phyloP scores from a whole-genome alignment of 1,140 invertebrate species.

The Calosoma granatense region DNA sequence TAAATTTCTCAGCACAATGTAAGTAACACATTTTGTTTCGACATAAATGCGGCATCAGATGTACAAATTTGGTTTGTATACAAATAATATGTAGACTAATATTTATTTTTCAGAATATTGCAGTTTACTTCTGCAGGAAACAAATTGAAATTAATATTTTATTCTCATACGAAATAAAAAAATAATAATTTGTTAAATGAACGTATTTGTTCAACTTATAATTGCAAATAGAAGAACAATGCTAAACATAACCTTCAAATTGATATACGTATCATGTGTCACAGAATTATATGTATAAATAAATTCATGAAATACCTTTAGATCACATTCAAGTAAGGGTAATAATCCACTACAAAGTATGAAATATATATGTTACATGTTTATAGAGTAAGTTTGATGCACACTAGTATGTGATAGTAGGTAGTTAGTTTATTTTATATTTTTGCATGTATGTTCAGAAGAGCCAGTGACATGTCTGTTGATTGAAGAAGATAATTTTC shows the following conservation, averaged over 20 bases:
- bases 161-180: background rate
- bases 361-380: too few species aligned
- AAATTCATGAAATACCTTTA: too few species aligned
- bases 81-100: background rate
- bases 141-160: background rate
- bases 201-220: background rate
- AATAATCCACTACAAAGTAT: too few species aligned
- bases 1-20: too few species aligned
- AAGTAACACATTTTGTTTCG: constrained; percentile 1
- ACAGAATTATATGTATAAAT: too few species aligned
- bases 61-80: constrained; percentile 4
- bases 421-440: background rate
- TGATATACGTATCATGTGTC: background rate
- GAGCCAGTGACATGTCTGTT: background rate
- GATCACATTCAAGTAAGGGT: too few species aligned
- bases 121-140: background rate
- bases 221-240: background rate
- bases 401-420: too few species aligned
- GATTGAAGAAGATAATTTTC: background rate
- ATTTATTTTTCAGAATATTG: background rate
- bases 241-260: background rate
- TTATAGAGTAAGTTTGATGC: too few species aligned
- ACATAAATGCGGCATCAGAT: background rate
- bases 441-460: background rate
- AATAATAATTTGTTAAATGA: background rate